phyloP scores from a whole-genome alignment of 2,113 vertebrate species.

The Regulus satrapa region DNA sequence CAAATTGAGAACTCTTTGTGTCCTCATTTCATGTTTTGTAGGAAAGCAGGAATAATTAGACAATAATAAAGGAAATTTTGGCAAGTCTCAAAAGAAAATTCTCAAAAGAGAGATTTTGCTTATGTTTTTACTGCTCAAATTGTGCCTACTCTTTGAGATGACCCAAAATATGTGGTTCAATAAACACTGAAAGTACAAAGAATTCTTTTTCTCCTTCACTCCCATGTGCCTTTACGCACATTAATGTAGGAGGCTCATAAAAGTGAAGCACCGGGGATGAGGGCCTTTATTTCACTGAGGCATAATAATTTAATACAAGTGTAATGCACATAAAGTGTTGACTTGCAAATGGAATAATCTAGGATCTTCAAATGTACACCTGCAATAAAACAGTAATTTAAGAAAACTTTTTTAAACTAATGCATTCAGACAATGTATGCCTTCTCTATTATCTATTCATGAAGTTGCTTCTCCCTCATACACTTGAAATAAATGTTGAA shows the following conservation, averaged over 20 bases:
- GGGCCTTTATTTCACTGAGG: neutral
- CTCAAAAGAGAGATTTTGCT: neutral
- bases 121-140: neutral
- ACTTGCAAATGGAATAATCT: neutral
- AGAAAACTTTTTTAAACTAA: neutral
- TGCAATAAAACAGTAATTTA: neutral
- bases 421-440: neutral
- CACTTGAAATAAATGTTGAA: conserved; percentile 20
- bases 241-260: neutral
- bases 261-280: neutral
- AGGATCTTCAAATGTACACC: neutral
- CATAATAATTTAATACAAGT: neutral
- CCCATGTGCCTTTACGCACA: neutral
- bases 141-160: neutral
- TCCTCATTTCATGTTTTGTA: neutral
- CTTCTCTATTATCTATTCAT: neutral
- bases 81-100: neutral
- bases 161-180: neutral
- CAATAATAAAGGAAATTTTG: neutral
- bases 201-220: neutral
- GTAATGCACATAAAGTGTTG: neutral
- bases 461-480: neutral
- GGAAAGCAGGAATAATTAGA: neutral
- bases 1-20: neutral
- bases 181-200: neutral